Conservation (phyloP, 2,797 vertebrate genomes). For the Galaxias olidus region DNA sequence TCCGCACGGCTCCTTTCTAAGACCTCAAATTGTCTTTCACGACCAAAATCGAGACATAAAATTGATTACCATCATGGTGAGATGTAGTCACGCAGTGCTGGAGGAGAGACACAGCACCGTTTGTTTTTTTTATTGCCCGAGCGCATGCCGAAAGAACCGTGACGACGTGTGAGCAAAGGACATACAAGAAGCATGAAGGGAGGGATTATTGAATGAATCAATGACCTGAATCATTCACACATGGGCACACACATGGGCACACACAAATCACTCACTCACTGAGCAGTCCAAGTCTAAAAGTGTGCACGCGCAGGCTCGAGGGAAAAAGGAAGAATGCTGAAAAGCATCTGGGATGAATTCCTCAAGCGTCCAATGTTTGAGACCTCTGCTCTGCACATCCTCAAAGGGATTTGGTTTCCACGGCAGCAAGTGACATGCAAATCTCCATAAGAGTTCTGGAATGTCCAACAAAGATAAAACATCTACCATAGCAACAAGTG, state of each 20-base stretch:
- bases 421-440: conserved; percentile 47
- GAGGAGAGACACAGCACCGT: conserved; percentile 2
- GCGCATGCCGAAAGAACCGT: conserved; percentile 16
- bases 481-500: not conserved
- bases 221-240: conserved; percentile 32
- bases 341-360: conserved; percentile 48
- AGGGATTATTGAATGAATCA: too few relatives aligned
- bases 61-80: conserved; percentile 27
- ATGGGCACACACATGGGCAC: not conserved
- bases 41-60: conserved; percentile 36
- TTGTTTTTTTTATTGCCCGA: conserved; percentile 9
- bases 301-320: conserved; percentile 6
- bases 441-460: conserved; percentile 32
- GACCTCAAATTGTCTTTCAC: conserved; percentile 20
- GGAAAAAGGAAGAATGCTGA: conserved; percentile 5
- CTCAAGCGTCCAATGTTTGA: conserved; percentile 44
- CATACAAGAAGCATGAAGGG: conserved; percentile 12
- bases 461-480: conserved; percentile 24
- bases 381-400: conserved; percentile 41
- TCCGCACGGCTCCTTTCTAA: not conserved
- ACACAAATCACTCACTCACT: not conserved
- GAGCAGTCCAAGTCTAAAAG: not conserved
- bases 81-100: conserved; percentile 23
- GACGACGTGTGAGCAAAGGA: conserved; percentile 11
- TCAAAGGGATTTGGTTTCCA: conserved; percentile 54